phyloP scores from a whole-genome alignment of 1,140 invertebrate genomes.

The Pachyrhynchus sulphureomaculatus region DNA sequence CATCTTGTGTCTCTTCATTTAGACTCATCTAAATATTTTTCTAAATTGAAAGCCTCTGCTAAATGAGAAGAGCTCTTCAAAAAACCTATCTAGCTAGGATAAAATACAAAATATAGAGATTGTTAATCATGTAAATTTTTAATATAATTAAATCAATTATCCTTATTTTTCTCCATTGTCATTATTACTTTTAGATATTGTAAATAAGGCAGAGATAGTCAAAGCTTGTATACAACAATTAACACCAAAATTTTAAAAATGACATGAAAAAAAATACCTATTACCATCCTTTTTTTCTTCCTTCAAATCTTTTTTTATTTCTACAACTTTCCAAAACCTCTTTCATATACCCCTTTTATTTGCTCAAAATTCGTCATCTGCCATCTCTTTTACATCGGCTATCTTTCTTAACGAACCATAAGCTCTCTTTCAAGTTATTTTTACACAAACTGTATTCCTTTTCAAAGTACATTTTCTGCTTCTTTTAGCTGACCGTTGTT shows the following conservation, averaged over 20 bases:
- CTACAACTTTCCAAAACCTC: slow-evolving; percentile 34
- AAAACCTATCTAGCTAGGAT: slow-evolving; percentile 26
- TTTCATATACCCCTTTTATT: slow-evolving; percentile 35
- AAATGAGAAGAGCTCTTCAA: slow-evolving; percentile 14
- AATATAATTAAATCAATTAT: too few relatives aligned
- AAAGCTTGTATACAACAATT: too few relatives aligned
- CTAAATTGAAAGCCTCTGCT: slow-evolving; percentile 56
- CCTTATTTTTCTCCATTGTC: too few relatives aligned
- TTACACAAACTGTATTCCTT: slow-evolving; percentile 74
- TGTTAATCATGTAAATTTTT: too few relatives aligned
- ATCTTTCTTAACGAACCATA: slow-evolving; percentile 61
- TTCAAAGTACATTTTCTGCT: slow-evolving; percentile 75
- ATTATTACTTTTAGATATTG: too few relatives aligned
- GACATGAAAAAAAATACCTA: too few relatives aligned
- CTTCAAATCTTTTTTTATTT: slow-evolving; percentile 27
- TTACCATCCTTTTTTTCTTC: slow-evolving; percentile 42
- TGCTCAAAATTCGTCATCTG: slow-evolving; percentile 16
- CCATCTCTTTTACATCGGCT: slow-evolving; percentile 65
- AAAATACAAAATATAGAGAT: neutral
- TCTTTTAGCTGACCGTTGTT: slow-evolving; percentile 71
- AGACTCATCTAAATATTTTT: slow-evolving; percentile 56
- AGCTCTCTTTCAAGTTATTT: slow-evolving; percentile 68
- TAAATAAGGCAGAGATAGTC: too few relatives aligned
- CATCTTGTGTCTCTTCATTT: slow-evolving; percentile 51
- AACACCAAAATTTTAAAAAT: too few relatives aligned